phyloP scores from a whole-genome alignment of 2,797 vertebrate species.

The Cynodonichthys magdalenae region DNA sequence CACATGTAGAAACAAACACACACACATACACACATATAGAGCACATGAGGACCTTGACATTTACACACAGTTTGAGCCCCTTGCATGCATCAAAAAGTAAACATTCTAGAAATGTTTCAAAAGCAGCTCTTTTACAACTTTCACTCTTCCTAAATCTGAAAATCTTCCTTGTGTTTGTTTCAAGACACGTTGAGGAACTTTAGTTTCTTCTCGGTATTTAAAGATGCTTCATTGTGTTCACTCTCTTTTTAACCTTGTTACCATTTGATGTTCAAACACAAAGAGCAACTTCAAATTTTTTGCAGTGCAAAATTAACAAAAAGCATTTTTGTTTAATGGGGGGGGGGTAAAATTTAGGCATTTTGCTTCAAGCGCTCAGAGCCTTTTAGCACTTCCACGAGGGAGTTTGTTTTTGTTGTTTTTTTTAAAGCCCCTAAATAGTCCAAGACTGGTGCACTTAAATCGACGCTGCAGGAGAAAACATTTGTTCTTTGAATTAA shows the following conservation, averaged over 20 bases:
- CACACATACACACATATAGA: slow-evolving; percentile 31
- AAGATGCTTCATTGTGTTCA: slow-evolving; percentile 53
- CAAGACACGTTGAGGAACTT: slow-evolving; percentile 29
- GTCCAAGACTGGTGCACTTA: slow-evolving; percentile 78
- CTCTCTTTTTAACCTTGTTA: slow-evolving; percentile 54
- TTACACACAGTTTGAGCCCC: slow-evolving; percentile 54
- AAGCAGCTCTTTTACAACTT: slow-evolving; percentile 43
- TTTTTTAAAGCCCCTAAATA: slow-evolving; percentile 56
- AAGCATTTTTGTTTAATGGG: not conserved
- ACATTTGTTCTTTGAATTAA: slow-evolving; percentile 25
- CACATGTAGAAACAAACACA: slow-evolving; percentile 42
- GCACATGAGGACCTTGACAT: slow-evolving; percentile 48
- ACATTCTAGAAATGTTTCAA: slow-evolving; percentile 51
- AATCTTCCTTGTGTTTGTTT: slow-evolving; percentile 55
- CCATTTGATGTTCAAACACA: slow-evolving; percentile 35
- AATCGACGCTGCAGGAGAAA: slow-evolving; percentile 66
- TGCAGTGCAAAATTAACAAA: slow-evolving; percentile 12
- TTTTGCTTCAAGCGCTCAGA: slow-evolving; percentile 64
- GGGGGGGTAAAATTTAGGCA: slow-evolving; percentile 36
- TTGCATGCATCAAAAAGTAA: slow-evolving; percentile 68
- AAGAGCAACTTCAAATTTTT: slow-evolving; percentile 7
- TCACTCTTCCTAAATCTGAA: slow-evolving; percentile 78
- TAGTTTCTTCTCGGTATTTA: slow-evolving; percentile 73
- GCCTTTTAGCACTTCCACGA: slow-evolving; percentile 74
- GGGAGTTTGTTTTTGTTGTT: slow-evolving; percentile 35